Conservation (phyloP, 2,888 invertebrate species). For the Leptogaster cylindrica region DNA sequence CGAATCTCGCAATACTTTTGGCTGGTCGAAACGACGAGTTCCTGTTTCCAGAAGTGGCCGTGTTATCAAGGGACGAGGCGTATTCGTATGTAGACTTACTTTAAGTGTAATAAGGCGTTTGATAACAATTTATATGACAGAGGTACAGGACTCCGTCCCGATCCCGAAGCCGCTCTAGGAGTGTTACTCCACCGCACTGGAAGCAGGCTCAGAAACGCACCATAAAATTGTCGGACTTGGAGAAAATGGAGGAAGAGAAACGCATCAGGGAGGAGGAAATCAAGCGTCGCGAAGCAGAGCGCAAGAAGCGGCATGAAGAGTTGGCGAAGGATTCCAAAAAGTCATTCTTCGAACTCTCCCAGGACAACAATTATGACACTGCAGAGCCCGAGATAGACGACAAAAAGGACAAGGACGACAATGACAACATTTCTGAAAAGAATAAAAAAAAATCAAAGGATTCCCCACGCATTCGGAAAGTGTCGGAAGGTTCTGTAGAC, state of each 20-base stretch:
- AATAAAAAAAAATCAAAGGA: constrained; percentile 46
- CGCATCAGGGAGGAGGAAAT: constrained; percentile 68
- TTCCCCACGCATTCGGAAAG: constrained; percentile 39
- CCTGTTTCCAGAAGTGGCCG: constrained; percentile 73
- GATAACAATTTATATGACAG: constrained; percentile 60
- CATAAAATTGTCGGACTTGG: constrained; percentile 81
- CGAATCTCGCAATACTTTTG: constrained; percentile 55
- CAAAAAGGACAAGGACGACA: constrained; percentile 63
- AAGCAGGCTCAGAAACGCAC: constrained; percentile 84
- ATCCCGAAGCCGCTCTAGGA: constrained; percentile 79
- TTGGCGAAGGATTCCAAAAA: constrained; percentile 62
- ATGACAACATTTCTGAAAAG: constrained; percentile 45
- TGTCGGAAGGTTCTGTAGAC: constrained; percentile 63
- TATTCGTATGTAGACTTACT: constrained; percentile 89
- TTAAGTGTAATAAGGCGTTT: neutral
- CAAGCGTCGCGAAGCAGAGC: constrained; percentile 64
- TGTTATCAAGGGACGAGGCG: constrained; percentile 89
- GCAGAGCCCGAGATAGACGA: constrained; percentile 59
- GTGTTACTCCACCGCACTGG: constrained; percentile 95
- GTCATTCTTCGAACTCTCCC: constrained; percentile 61
- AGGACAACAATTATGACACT: constrained; percentile 61
- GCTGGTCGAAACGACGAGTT: constrained; percentile 60
- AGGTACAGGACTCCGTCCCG: constrained; percentile 84
- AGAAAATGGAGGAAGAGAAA: constrained; percentile 74
- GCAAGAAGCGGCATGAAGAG: constrained; percentile 65